Percentiles rank a stretch among this genome's conserved stretches.
phyloP scores from a whole-genome alignment of 2,113 vertebrate genomes.

The Euleptes europaea region DNA sequence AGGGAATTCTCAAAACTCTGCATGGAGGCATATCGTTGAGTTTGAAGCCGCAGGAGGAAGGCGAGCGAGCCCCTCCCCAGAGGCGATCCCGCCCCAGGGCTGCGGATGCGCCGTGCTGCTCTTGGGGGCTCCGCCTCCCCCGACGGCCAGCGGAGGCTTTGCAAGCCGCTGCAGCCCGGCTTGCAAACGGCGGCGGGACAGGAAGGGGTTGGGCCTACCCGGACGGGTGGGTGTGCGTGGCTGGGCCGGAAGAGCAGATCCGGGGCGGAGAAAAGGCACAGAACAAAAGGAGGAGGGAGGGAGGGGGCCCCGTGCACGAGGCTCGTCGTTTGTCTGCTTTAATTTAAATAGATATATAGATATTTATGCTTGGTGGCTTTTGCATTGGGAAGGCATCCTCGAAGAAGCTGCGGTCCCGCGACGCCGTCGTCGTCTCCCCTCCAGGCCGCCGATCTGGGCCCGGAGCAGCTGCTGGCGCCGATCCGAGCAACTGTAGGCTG shows the following conservation, averaged over 20 bases:
- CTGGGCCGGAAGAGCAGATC: conserved; percentile 7
- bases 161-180: not conserved
- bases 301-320: no score
- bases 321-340: no score
- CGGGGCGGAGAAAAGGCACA: not conserved
- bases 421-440: no score
- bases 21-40: no score
- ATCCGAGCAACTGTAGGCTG: not conserved
- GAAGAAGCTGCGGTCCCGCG: not conserved
- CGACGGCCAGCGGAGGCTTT: no score
- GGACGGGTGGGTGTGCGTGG: not conserved
- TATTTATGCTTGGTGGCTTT: not conserved
- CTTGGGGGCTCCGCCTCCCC: not conserved
- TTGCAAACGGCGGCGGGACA: not conserved
- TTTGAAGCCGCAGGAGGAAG: no score
- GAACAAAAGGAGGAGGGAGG: not conserved
- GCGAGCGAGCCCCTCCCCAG: no score
- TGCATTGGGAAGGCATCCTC: not conserved
- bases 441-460: not conserved
- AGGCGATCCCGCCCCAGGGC: no score
- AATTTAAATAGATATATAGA: not conserved
- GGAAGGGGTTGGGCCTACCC: conserved; percentile 5
- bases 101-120: no score
- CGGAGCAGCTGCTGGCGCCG: not conserved
- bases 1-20: no score